These are phyloP conservation scores for Thunnus maccoyii DNA, from an alignment of 2,113 vertebrate genomes.

Conservation along the genomic window DNA sequence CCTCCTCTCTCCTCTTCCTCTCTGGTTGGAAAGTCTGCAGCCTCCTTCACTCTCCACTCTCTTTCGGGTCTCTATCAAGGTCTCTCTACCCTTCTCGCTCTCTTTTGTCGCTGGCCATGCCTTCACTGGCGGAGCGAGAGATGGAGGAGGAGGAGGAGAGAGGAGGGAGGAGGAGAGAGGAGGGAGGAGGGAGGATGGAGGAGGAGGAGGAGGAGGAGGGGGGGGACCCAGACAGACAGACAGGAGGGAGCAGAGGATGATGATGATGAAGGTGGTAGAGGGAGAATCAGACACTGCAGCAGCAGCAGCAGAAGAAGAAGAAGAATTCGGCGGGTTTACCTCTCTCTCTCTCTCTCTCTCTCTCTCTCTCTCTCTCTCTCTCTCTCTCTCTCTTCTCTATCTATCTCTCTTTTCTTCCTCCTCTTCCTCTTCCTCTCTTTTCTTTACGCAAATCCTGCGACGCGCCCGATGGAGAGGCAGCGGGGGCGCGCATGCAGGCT, in stretches of 20 bases:
- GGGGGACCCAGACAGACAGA: conserved; percentile 28
- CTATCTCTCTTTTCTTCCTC: not conserved
- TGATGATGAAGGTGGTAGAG: conserved; percentile 69
- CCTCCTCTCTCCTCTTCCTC: conserved; percentile 50
- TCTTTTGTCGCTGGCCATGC: conserved; percentile 76
- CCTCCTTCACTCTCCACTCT: conserved; percentile 48
- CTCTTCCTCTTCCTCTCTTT: conserved; percentile 14
- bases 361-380: not conserved
- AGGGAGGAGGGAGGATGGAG: conserved; percentile 13
- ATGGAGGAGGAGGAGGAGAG: not conserved
- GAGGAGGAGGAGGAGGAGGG: not conserved
- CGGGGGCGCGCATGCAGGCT: conserved; percentile 45
- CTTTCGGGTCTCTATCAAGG: conserved; percentile 12
- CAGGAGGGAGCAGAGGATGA: conserved; percentile 56
- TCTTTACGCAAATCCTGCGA: conserved; percentile 44
- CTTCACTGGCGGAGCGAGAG: conserved; percentile 60
- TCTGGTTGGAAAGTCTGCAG: conserved; percentile 70
- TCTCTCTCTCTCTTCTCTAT: not conserved
- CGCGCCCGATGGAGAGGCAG: conserved; percentile 31
- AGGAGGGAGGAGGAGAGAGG: conserved; percentile 17
- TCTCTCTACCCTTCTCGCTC: conserved; percentile 57
- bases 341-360: conserved; percentile 24
- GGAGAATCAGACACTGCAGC: conserved; percentile 74
- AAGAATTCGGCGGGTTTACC: conserved; percentile 43
- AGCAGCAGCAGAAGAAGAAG: conserved; percentile 51